Conservation (phyloP, 2,888 invertebrate genomes). For the Eristalis pertinax region DNA sequence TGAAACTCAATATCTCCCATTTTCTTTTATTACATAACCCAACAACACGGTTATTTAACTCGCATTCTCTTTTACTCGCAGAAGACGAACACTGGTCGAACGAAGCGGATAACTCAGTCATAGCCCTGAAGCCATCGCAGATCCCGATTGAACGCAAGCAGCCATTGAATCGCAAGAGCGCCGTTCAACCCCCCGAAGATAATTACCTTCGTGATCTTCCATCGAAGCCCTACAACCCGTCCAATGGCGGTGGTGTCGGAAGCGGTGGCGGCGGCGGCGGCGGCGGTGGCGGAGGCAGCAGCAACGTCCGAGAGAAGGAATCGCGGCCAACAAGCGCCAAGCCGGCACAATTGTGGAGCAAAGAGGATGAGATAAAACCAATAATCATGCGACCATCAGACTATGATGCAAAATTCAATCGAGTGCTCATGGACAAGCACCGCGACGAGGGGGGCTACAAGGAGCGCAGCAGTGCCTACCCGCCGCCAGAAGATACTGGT, state of each 20-base stretch:
- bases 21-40: background rate
- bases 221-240: constrained; percentile 79
- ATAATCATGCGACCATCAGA: constrained; percentile 80
- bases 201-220: constrained; percentile 80
- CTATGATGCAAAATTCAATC: constrained; percentile 80
- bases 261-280: constrained; percentile 67
- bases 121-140: constrained; percentile 80
- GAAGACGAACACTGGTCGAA: constrained; percentile 81
- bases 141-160: constrained; percentile 78
- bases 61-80: constrained; percentile 54
- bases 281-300: constrained; percentile 48
- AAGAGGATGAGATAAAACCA: constrained; percentile 81
- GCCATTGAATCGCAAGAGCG: constrained; percentile 79
- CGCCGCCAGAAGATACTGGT: constrained; percentile 62
- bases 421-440: constrained; percentile 77
- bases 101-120: constrained; percentile 81
- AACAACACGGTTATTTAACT: background rate
- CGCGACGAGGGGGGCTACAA: constrained; percentile 75
- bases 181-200: constrained; percentile 79
- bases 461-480: constrained; percentile 72
- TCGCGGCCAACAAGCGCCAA: constrained; percentile 50
- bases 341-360: constrained; percentile 76
- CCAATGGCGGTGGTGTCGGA: constrained; percentile 58
- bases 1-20: constrained; percentile 13
- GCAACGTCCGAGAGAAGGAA: constrained; percentile 66